A percentile compares a stretch with the other conserved stretches of the same genome.
Conservation (phyloP, 2,888 invertebrate genomes). For the Pseudococcus longispinus region DNA sequence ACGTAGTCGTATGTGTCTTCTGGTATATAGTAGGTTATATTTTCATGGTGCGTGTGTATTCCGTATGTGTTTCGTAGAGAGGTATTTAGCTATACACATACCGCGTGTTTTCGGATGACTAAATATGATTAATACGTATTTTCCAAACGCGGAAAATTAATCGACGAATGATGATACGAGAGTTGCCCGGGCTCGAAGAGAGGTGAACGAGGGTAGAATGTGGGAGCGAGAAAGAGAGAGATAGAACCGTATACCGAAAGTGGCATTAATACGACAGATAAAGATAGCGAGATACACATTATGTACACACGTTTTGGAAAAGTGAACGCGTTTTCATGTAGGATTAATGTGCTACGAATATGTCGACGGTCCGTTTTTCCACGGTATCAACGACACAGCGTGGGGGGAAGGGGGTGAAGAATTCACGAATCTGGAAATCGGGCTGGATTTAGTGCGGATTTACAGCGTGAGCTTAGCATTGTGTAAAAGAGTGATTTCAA, state of each 20-base stretch:
- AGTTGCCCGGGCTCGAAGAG: neutral
- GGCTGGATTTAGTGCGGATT: neutral
- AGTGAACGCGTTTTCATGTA: neutral
- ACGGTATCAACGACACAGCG: neutral
- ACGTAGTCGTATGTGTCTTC: neutral
- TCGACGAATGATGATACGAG: slow-evolving; percentile 4
- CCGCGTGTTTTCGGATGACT: slow-evolving; percentile 2
- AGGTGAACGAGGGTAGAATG: neutral
- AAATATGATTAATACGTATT: slow-evolving; percentile 34
- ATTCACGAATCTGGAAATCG: neutral
- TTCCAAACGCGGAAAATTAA: slow-evolving; percentile 18
- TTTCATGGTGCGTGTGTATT: neutral
- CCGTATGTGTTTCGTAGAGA: neutral
- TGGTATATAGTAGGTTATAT: neutral
- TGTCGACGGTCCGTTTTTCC: neutral
- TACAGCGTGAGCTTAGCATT: neutral
- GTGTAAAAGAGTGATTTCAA: neutral
- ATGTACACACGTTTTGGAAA: neutral
- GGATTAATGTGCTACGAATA: neutral
- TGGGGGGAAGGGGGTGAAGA: neutral
- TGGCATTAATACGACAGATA: neutral
- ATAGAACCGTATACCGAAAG: neutral
- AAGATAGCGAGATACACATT: neutral
- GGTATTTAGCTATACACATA: neutral
- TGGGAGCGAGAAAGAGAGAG: neutral